Percentiles rank a stretch among this genome's conserved stretches.
These are phyloP conservation scores for Sarotherodon lohbergeri DNA, from an alignment of 2,113 vertebrate genomes.

Conservation along the genomic window DNA sequence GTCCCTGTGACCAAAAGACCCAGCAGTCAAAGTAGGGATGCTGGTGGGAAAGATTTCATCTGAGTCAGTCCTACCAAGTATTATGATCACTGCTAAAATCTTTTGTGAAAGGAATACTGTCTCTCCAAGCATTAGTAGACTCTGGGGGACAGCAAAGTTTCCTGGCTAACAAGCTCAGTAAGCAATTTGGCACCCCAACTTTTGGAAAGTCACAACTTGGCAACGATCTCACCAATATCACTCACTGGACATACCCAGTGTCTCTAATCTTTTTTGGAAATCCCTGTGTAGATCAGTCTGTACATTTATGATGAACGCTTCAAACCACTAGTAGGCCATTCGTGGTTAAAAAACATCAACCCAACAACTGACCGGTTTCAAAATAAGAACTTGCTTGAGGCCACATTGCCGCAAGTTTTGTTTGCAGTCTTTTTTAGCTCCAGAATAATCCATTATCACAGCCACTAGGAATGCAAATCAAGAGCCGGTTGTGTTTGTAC, in stretches of 20 bases:
- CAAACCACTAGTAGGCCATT: background rate
- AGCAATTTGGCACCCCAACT: background rate
- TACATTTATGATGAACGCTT: background rate
- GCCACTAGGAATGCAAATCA: background rate
- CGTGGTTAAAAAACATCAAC: background rate
- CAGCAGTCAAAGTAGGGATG: background rate
- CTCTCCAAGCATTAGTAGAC: background rate
- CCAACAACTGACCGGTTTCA: background rate
- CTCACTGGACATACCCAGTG: background rate
- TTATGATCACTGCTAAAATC: background rate
- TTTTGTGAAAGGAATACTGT: background rate
- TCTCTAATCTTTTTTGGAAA: background rate
- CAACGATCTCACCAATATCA: background rate
- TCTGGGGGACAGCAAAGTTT: background rate
- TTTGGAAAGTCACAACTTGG: background rate
- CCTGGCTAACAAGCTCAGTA: background rate
- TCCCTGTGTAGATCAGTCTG: background rate
- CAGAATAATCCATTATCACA: background rate
- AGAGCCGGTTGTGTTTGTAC: background rate
- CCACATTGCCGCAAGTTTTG: background rate
- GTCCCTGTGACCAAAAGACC: background rate
- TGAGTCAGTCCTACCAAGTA: background rate
- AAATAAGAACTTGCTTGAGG: background rate
- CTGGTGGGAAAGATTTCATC: background rate
- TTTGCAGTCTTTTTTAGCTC: background rate